Base-by-base conservation (phyloP, 2,888 invertebrate genomes). In the Brachyopa scutellaris region DNA sequence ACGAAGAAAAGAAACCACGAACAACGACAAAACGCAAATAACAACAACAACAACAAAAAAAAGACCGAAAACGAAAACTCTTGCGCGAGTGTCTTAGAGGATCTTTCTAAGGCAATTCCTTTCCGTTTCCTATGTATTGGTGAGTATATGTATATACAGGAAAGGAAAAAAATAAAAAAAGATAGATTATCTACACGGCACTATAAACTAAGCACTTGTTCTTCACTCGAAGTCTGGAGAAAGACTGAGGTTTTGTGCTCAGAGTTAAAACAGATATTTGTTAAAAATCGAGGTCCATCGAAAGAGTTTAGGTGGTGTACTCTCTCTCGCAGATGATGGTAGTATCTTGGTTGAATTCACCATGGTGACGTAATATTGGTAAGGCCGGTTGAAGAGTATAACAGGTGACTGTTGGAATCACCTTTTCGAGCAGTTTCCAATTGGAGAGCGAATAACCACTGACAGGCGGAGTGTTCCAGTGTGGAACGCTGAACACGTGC, bases 141-240 rank as follows among this genome's bases (percentile, higher is more conserved):
- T 70, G 19, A 64, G 64, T 53, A 19, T 70, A 31, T 57, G 49
- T 76, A 59, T 59, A 62, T 47, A 33, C 19, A 61, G 70, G 66
- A 76, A 70, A 76, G 51, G 66, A 82, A 76, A 49, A 53, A 40
- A 49, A 61, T 7, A 49, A 61, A 61, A 80, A 64, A 72, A 57
- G 55, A 66, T 82, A 82, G 82, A 77, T 77, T 77, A 77, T 82
- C 82, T 82, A 77, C 84, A 85, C 85, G 84, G 84, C 85, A 86
- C 85, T 87, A 88, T 85, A 84, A 85, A 85, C 82, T 85, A 85
- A 86, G 86, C 87, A 86, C 86, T 86, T 86, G 85, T 86, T 85
- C 84, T 87, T 85, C 89, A 88, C 89, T 88, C 90, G 89, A 90
- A 89, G 90, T 90, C 89, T 88, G 87, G 87, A 88, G 87, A 87